A percentile compares a stretch with the other conserved stretches of the same genome.
phyloP scores from a whole-genome alignment of 2,888 invertebrate genomes.

The Sphinx pinastri region DNA sequence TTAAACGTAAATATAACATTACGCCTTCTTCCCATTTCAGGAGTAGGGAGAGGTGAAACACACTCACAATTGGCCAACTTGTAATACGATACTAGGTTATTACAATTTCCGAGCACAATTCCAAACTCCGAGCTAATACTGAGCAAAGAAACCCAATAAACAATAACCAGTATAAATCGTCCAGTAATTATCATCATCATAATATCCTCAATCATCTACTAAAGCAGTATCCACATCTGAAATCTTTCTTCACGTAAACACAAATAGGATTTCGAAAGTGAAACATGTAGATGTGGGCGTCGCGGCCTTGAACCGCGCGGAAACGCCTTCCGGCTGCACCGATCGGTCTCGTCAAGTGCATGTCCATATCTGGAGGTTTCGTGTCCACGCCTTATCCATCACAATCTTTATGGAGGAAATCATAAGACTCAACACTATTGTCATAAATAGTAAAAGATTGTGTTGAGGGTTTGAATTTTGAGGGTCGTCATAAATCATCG shows the following conservation, averaged over 20 bases:
- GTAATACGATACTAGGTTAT: no score
- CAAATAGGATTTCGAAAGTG: conserved; percentile 25
- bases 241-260: background rate
- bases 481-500: no score
- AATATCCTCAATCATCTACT: no score
- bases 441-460: background rate
- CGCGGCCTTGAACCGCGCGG: conserved; percentile 23
- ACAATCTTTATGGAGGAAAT: background rate
- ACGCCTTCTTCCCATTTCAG: no score
- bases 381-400: background rate
- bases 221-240: background rate
- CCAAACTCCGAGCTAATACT: no score
- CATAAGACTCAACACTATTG: background rate
- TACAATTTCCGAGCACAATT: no score
- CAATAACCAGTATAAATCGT: no score
- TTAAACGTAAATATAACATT: no score
- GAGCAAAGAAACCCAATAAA: no score
- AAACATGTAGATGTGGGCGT: conserved; percentile 13
- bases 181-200: background rate
- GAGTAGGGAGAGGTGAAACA: no score
- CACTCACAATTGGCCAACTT: no score
- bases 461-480: no score
- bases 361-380: conserved; percentile 1
- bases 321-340: conserved; percentile 22
- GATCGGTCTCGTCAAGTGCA: conserved; percentile 13